These are phyloP conservation scores for Volucella bombylans DNA, from an alignment of 2,888 invertebrate genomes.

Conservation along the genomic window DNA sequence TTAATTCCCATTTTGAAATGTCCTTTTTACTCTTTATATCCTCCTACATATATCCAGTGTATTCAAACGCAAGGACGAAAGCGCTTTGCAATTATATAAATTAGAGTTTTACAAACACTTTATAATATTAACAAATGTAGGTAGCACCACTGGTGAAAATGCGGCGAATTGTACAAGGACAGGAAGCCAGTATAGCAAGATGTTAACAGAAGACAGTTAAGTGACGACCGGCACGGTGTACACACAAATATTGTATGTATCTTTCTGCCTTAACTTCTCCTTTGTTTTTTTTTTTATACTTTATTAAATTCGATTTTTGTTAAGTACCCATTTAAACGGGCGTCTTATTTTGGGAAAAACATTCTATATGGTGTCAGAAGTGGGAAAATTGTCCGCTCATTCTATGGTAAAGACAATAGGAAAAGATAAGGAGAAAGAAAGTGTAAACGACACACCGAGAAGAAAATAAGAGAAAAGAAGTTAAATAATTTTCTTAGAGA, in stretches of 20 bases:
- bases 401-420: background rate
- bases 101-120: no score
- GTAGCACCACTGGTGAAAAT: constrained; percentile 1
- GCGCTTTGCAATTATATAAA: no score
- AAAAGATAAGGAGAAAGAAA: background rate
- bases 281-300: background rate
- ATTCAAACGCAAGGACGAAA: no score
- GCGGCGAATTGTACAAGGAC: constrained; percentile 2
- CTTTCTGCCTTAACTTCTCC: background rate
- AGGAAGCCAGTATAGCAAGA: no score
- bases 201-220: no score
- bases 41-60: no score
- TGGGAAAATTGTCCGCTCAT: constrained; percentile 1
- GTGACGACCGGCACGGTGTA: background rate
- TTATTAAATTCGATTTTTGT: background rate
- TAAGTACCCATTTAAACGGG: background rate
- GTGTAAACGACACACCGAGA: background rate
- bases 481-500: background rate
- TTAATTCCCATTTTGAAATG: no score
- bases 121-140: background rate
- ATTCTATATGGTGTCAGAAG: constrained; percentile 36
- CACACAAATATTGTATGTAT: background rate
- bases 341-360: constrained; percentile 12
- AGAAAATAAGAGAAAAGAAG: constrained; percentile 9
- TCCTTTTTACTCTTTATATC: no score